Evolutionary conservation across 2,888 invertebrate species (phyloP).

Genomic region (Tetrapedia diversipes): DNA sequence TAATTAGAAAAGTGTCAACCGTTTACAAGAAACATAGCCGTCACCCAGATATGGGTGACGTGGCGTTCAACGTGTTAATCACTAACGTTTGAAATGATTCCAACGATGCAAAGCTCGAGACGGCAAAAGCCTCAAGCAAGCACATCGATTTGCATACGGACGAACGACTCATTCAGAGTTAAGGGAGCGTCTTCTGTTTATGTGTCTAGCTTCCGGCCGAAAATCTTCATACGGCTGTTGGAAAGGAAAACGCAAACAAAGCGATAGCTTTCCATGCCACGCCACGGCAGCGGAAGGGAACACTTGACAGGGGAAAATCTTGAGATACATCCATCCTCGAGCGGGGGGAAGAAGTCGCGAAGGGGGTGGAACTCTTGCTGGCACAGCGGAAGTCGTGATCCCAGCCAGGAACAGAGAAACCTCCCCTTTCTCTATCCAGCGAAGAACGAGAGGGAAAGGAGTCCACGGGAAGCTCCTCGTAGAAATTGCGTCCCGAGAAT

Average conservation of each 20-base stretch:
- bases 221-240: constrained; percentile 47
- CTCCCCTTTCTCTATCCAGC: constrained; percentile 1
- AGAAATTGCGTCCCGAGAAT: constrained; percentile 73
- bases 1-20: no score
- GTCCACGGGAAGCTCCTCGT: constrained; percentile 45
- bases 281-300: constrained; percentile 38
- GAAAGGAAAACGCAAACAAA: constrained; percentile 59
- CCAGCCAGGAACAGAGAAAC: constrained; percentile 37
- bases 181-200: constrained; percentile 32
- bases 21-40: no score
- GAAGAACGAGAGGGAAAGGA: constrained; percentile 26
- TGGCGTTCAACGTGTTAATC: neutral
- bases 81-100: constrained; percentile 14
- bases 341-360: constrained; percentile 31
- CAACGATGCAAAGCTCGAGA: no score
- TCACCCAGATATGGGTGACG: no score
- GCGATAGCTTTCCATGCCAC: constrained; percentile 52
- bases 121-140: no score
- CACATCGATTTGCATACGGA: no score
- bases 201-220: constrained; percentile 41
- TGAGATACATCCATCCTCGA: constrained; percentile 55
- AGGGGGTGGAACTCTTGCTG: constrained; percentile 46
- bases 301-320: constrained; percentile 61
- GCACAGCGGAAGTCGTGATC: constrained; percentile 60
- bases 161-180: constrained; percentile 1